Base-by-base conservation (phyloP, 2,113 vertebrate genomes). In the Eclectus roratus region DNA sequence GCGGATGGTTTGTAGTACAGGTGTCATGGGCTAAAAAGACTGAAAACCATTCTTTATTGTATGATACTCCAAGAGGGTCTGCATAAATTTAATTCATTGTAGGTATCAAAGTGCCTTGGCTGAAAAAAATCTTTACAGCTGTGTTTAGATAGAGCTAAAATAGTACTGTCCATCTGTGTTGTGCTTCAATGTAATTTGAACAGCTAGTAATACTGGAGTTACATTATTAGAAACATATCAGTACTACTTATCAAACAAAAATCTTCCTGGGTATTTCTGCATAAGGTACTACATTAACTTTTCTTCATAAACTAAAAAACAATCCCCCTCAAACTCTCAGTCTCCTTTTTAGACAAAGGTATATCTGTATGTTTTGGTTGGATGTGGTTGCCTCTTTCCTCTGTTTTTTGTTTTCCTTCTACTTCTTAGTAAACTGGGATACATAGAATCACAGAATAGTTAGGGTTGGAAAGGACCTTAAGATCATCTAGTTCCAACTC, bases 101-200 rank as follows among this genome's bases (percentile, higher is more conserved):
- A 46, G 61, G 50, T 80, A 92, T 86, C 13, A 37, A 55, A 94
- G 49, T 50, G 31, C 19, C 18, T 76, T 91, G 71, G n/a, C 71
- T 70, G 23, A 44, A 71, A 78, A 65, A 78, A 65, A 16, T 24
- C 74, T 95, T 70, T 86, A 50, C 85, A 79, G 53, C 94, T 94
- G 68, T 92, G n/a, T 83, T 64, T 68, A 89, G 66, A 47, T 74
- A 81, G 82, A 91, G 53, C 80, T 97, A 61, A 94, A 91, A 84
- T 92, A 94, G 93, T 87, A 69, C 58, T 79, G 39, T 11, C 29
- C 17, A 29, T 85, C 55, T 91, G 60, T 80, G 39, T 17, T 82
- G 43, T 88, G 74, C 23, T 91, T 71, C 19, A 82, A 44, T 49
- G 41, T 85, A 81, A 56, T 79, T 64, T 82, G 56, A 87, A 53